phyloP scores from a whole-genome alignment of 2,797 vertebrate genomes.

The Chiroxiphia lanceolata region DNA sequence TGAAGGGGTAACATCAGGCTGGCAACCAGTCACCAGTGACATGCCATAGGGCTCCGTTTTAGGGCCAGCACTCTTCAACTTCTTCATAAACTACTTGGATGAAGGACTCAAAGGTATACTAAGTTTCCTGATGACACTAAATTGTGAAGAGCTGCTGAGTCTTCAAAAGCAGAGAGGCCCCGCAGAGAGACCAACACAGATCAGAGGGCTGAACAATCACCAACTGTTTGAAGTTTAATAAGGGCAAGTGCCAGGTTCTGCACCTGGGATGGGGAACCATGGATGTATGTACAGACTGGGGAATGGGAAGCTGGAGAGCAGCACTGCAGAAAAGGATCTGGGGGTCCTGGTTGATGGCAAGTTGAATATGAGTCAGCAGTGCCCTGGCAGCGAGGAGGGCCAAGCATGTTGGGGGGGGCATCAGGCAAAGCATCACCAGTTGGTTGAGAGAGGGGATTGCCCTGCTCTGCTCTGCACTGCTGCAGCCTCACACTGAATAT shows the following conservation, averaged over 20 bases:
- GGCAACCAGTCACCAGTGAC: fast-evolving
- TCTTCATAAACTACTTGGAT: background rate
- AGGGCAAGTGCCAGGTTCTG: background rate
- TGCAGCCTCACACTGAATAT: background rate
- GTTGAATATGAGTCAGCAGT: background rate
- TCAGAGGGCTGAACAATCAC: background rate
- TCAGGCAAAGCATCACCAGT: fast-evolving
- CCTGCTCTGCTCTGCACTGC: fast-evolving
- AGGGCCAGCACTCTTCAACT: background rate
- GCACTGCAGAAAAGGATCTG: fast-evolving
- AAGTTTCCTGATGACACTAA: background rate
- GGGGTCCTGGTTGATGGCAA: fast-evolving
- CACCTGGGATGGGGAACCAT: background rate
- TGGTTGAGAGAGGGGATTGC: fast-evolving
- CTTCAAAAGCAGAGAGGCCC: background rate
- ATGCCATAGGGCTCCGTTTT: background rate
- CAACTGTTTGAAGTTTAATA: background rate
- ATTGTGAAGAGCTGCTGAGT: background rate
- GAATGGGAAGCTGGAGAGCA: background rate
- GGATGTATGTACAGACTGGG: background rate
- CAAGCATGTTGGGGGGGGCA: too few relatives aligned
- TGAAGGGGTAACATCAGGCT: background rate
- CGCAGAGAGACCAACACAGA: background rate
- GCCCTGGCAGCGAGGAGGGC: background rate
- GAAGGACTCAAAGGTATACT: background rate